Conservation (phyloP, 2,888 invertebrate genomes). For the Leuctra nigra region DNA sequence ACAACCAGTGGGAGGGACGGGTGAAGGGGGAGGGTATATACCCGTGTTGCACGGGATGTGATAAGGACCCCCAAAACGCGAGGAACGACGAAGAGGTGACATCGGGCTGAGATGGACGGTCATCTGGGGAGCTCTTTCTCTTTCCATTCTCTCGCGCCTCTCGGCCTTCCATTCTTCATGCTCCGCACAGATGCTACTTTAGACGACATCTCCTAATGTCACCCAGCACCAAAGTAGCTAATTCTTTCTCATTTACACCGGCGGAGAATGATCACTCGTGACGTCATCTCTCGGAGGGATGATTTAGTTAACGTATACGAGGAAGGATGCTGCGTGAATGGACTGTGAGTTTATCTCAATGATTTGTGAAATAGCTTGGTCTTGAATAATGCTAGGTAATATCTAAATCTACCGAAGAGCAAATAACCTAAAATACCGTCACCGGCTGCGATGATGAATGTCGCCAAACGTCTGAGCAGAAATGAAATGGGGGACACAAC, state of each 20-base stretch:
- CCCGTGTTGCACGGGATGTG: slow-evolving; percentile 12
- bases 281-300: neutral
- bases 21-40: too few relatives aligned
- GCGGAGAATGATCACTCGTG: neutral
- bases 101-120: slow-evolving; percentile 27
- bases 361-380: slow-evolving; percentile 1
- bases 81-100: slow-evolving; percentile 6
- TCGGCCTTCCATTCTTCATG: slow-evolving; percentile 11
- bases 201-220: slow-evolving; percentile 9
- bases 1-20: too few relatives aligned
- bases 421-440: slow-evolving; percentile 3
- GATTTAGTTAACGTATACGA: neutral
- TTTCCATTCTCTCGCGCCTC: too few relatives aligned
- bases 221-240: slow-evolving; percentile 1
- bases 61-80: slow-evolving; percentile 16
- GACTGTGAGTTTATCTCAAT: slow-evolving; percentile 2
- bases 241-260: slow-evolving; percentile 10
- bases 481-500: slow-evolving; percentile 14
- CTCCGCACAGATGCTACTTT: neutral
- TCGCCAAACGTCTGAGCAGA: slow-evolving; percentile 7
- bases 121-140: slow-evolving; percentile 26
- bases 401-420: slow-evolving; percentile 1
- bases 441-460: slow-evolving; percentile 11
- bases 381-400: slow-evolving; percentile 2
- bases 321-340: neutral